Evolutionary conservation across 2,888 invertebrate genomes (phyloP).

Genomic region (Helleia helle): DNA sequence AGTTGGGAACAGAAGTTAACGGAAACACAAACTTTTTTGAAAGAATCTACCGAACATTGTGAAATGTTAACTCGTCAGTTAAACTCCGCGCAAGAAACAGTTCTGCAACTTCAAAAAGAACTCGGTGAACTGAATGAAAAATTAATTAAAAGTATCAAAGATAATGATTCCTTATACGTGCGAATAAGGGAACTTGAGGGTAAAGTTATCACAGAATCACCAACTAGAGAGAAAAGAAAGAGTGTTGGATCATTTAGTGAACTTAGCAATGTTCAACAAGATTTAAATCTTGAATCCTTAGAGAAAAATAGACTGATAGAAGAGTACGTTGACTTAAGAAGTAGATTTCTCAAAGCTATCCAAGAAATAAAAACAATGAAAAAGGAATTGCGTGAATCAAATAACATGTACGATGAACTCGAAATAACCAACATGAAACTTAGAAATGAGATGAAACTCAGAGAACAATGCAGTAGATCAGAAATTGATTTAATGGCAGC

Average conservation of each 20-base stretch:
- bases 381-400: conserved; percentile 84
- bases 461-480: conserved; percentile 78
- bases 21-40: conserved; percentile 79
- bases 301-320: conserved; percentile 86
- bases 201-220: conserved; percentile 60
- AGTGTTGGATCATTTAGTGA: conserved; percentile 87
- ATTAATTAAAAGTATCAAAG: conserved; percentile 80
- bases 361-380: conserved; percentile 89
- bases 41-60: conserved; percentile 79
- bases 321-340: conserved; percentile 84
- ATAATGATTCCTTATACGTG: conserved; percentile 82
- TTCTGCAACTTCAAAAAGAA: conserved; percentile 80
- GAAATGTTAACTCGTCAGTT: conserved; percentile 78
- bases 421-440: conserved; percentile 85
- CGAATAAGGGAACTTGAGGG: conserved; percentile 83
- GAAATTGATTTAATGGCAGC: conserved; percentile 87
- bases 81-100: conserved; percentile 75
- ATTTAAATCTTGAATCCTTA: conserved; percentile 81
- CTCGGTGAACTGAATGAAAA: conserved; percentile 78
- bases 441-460: conserved; percentile 79
- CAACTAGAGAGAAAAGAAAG: conserved; percentile 74
- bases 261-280: conserved; percentile 84
- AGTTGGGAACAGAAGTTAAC: conserved; percentile 78
- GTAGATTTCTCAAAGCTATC: conserved; percentile 86
- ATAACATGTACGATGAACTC: conserved; percentile 84